Conservation (phyloP, 92 coral and sea anemone species). For the Zoanthus sansibaricus region DNA sequence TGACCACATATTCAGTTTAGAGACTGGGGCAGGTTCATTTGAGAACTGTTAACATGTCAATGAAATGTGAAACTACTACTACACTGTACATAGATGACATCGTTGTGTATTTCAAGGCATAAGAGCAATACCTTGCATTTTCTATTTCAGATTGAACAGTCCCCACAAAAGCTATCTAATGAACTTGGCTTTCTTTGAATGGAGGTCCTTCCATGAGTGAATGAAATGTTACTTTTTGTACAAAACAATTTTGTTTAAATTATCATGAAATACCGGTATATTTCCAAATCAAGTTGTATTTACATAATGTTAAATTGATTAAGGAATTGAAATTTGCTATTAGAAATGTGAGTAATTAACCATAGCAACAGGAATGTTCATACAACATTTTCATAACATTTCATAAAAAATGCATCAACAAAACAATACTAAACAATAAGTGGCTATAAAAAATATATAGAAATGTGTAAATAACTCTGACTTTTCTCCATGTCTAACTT, state of each 20-base stretch:
- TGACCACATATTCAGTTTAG: slow-evolving; percentile 20
- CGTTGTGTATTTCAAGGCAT: slow-evolving; percentile 25
- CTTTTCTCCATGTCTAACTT: slow-evolving; percentile 23
- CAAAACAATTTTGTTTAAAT: slow-evolving; percentile 20
- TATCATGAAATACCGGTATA: slow-evolving; percentile 10
- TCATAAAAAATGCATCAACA: slow-evolving; percentile 12
- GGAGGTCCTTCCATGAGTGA: slow-evolving; percentile 24
- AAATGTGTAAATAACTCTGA: slow-evolving; percentile 27
- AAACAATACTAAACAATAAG: slow-evolving; percentile 1
- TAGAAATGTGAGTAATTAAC: slow-evolving; percentile 12
- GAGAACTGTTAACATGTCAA: slow-evolving; percentile 6
- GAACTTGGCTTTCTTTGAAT: slow-evolving; percentile 18
- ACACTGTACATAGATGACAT: slow-evolving; percentile 7
- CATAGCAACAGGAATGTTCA: slow-evolving; percentile 14
- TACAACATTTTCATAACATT: background rate
- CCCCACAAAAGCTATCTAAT: slow-evolving; percentile 5
- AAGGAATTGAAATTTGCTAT: slow-evolving; percentile 16
- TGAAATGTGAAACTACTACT: slow-evolving; percentile 8
- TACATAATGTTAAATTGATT: slow-evolving; percentile 26
- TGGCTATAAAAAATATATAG: slow-evolving; percentile 26
- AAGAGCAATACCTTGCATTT: background rate
- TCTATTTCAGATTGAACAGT: slow-evolving; percentile 8
- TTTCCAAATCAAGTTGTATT: slow-evolving; percentile 23
- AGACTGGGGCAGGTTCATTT: slow-evolving; percentile 8
- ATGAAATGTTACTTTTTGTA: slow-evolving; percentile 14